Conservation (phyloP, 2,888 invertebrate genomes). For the Hermaeophaga mercurialis region DNA sequence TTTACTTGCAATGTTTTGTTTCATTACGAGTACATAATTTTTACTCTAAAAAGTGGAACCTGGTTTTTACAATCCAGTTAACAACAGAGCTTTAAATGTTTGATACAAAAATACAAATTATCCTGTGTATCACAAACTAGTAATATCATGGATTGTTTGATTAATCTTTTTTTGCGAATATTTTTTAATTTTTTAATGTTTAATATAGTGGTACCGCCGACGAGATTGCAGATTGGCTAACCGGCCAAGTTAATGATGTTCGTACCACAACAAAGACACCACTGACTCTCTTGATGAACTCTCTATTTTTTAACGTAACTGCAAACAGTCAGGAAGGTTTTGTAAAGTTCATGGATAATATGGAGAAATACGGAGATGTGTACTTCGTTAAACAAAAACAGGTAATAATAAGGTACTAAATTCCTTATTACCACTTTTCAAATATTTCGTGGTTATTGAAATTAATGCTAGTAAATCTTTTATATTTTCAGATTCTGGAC, state of each 20-base stretch:
- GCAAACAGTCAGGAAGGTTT: slow-evolving; percentile 48
- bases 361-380: slow-evolving; percentile 50
- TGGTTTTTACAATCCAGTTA: no score
- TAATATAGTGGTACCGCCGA: slow-evolving; percentile 49
- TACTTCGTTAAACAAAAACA: slow-evolving; percentile 56
- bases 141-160: no score
- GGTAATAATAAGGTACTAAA: slow-evolving; percentile 28
- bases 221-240: slow-evolving; percentile 55
- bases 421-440: neutral
- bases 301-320: slow-evolving; percentile 57
- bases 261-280: slow-evolving; percentile 58
- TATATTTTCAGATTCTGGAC: slow-evolving; percentile 47
- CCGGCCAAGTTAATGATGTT: slow-evolving; percentile 56
- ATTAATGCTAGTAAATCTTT: no score
- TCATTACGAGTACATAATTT: no score
- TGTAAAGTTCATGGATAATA: slow-evolving; percentile 51
- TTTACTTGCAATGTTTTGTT: no score
- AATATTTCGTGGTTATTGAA: no score
- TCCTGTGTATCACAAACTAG: no score
- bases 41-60: no score
- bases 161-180: no score
- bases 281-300: slow-evolving; percentile 58
- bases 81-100: no score
- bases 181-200: no score
- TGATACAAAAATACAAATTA: no score